phyloP scores from a whole-genome alignment of 2,888 invertebrate genomes.

The Epicampocera succincta region DNA sequence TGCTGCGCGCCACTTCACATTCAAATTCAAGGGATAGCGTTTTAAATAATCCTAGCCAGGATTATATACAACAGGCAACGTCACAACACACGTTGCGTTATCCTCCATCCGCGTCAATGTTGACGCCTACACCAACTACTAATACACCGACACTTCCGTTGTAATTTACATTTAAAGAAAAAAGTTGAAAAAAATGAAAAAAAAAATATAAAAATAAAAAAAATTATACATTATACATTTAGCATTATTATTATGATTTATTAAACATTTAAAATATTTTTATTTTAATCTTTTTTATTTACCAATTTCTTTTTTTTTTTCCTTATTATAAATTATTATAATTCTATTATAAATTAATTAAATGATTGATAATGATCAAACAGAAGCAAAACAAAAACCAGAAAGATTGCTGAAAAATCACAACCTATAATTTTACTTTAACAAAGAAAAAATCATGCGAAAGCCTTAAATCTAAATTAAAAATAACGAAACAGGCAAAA shows the following conservation, averaged over 20 bases:
- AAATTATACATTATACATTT: slow-evolving; percentile 65
- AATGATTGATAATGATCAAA: slow-evolving; percentile 62
- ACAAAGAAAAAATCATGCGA: slow-evolving; percentile 46
- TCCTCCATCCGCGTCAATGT: slow-evolving; percentile 82
- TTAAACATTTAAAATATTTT: slow-evolving; percentile 63
- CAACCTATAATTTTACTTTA: slow-evolving; percentile 64
- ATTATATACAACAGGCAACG: slow-evolving; percentile 83
- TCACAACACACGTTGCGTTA: slow-evolving; percentile 82
- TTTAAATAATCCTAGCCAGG: slow-evolving; percentile 83
- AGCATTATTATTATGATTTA: slow-evolving; percentile 70
- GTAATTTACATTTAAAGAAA: slow-evolving; percentile 78
- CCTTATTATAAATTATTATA: slow-evolving; percentile 80
- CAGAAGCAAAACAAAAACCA: slow-evolving; percentile 45
- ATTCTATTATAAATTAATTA: slow-evolving; percentile 74
- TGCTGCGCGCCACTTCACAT: slow-evolving; percentile 85
- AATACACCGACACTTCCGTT: slow-evolving; percentile 83
- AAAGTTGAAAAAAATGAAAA: slow-evolving; percentile 51
- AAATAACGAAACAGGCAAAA: slow-evolving; percentile 53
- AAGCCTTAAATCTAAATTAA: slow-evolving; percentile 55
- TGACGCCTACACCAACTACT: slow-evolving; percentile 83
- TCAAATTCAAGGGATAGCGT: slow-evolving; percentile 85
- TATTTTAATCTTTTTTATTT: slow-evolving; percentile 72
- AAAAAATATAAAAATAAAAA: slow-evolving; percentile 61
- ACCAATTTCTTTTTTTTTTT: slow-evolving; percentile 78
- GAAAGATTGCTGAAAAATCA: slow-evolving; percentile 50